These are phyloP conservation scores for Streblospio benedicti DNA, from an alignment of 1,140 invertebrate species.

Conservation along the genomic window DNA sequence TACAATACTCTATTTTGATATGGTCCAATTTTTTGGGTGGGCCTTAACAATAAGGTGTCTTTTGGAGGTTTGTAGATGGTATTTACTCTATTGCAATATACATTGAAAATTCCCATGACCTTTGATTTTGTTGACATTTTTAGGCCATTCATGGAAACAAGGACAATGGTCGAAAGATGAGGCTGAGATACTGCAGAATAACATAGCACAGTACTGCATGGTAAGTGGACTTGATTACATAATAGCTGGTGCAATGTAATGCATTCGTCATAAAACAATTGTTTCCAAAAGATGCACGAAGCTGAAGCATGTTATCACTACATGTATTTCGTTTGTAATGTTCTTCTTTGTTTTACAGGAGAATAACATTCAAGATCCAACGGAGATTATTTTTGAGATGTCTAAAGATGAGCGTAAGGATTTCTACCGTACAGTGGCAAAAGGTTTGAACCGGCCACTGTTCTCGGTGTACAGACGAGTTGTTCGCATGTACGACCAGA, in stretches of 20 bases:
- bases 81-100: no score
- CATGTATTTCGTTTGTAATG: no score
- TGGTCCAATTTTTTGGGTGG: background rate
- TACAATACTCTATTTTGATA: background rate
- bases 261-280: no score
- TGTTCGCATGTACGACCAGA: constrained; percentile 52
- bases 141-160: constrained; percentile 49
- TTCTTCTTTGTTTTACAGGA: constrained; percentile 29
- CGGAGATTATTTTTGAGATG: constrained; percentile 51
- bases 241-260: no score
- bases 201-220: constrained; percentile 48
- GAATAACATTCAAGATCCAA: constrained; percentile 44
- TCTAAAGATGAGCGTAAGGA: constrained; percentile 51
- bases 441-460: constrained; percentile 48
- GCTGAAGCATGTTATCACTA: no score
- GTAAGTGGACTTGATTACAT: constrained; percentile 30
- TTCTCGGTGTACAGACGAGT: constrained; percentile 52
- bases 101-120: no score
- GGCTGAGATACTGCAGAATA: constrained; percentile 45
- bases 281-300: no score
- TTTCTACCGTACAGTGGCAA: constrained; percentile 49
- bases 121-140: no score
- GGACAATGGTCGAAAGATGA: constrained; percentile 52
- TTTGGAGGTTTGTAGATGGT: no score
- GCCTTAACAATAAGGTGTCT: no score